Evolutionary conservation across 1,140 invertebrate genomes (phyloP), one percentile per base, ranked within the genome.

Genomic region (Apis dorsata): DNA sequence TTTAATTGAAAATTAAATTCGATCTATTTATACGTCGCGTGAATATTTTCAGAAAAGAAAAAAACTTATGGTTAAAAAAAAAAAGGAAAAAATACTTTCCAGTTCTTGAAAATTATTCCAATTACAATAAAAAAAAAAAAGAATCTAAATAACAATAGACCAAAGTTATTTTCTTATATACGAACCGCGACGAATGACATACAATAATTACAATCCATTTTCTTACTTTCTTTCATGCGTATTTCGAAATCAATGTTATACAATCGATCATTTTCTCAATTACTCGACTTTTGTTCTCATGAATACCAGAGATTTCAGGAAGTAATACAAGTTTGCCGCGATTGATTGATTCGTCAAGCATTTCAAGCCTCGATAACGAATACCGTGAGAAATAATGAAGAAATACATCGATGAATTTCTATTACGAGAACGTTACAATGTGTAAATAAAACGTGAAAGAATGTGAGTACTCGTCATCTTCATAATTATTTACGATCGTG

Each of bases 261-360:
- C 11, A 82, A 77, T 10, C 44, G n/a, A 76, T 69, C 51, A 49
- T 57, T 57, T 74, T 66, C 60, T 28, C 69, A 12, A 53, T 28
- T 7, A 34, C 4, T 55, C 51, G 15, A n/a, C 34, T 83, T 63
- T 78, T 28, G 12, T 78, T 55, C 66, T 19, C 15, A 19, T 44
- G 55, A 68, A 69, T 76, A n/a, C 8, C 8, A 5, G 0, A 49
- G 34, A 68, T 60, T 75, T 59, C 44, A 81, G 79, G 63, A 81
- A 81, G 63, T 24, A 53, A 28, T 44, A 44, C 2, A 34, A 53
- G 7, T 15, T 3, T 7, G 5, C 2, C 9, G 28, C 59, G 60
- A 74, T 69, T 55, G 73, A 76, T 59, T 53, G 73, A 60, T 76
- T 75, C 72, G 71, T 49, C 51, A 74, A 28, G 62, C 60, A 28